Evolutionary conservation across 2,797 vertebrate genomes (phyloP).

Genomic region (Enteromius radiatus): DNA sequence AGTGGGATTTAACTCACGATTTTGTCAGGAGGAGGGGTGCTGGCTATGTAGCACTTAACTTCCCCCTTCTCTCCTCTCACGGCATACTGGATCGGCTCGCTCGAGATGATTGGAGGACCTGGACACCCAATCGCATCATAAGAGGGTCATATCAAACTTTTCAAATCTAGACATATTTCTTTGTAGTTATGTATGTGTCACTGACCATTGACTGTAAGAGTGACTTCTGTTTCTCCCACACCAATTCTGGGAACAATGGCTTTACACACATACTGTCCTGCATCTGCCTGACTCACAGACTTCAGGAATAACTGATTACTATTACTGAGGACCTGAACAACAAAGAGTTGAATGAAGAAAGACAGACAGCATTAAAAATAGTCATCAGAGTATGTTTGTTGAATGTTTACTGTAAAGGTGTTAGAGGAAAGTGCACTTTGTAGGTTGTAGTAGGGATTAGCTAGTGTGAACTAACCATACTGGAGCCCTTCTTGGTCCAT

Average conservation of each 20-base stretch:
- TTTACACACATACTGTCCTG: slow-evolving; percentile 93
- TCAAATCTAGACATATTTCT: neutral
- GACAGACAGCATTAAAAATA: neutral
- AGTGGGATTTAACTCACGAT: slow-evolving; percentile 84
- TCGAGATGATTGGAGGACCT: slow-evolving; percentile 96
- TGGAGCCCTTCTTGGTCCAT: slow-evolving; percentile 96
- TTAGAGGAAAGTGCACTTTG: neutral
- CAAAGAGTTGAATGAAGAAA: slow-evolving; percentile 36
- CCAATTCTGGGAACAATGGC: slow-evolving; percentile 95
- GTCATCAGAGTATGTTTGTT: neutral
- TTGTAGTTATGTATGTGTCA: slow-evolving; percentile 22
- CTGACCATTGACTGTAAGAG: slow-evolving; percentile 91
- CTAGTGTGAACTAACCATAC: slow-evolving; percentile 82
- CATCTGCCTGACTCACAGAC: slow-evolving; percentile 88
- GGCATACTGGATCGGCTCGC: slow-evolving; percentile 87
- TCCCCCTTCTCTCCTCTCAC: slow-evolving; percentile 88
- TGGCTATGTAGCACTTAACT: slow-evolving; percentile 94
- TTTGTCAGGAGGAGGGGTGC: slow-evolving; percentile 92
- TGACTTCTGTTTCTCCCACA: slow-evolving; percentile 91
- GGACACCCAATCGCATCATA: slow-evolving; percentile 7
- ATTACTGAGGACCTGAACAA: slow-evolving; percentile 91
- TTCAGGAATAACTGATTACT: slow-evolving; percentile 93
- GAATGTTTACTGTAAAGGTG: neutral
- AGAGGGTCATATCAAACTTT: neutral
- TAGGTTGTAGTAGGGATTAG: neutral